These are phyloP conservation scores for Gorsachius magnificus DNA, from an alignment of 2,797 vertebrate genomes.

Conservation along the genomic window DNA sequence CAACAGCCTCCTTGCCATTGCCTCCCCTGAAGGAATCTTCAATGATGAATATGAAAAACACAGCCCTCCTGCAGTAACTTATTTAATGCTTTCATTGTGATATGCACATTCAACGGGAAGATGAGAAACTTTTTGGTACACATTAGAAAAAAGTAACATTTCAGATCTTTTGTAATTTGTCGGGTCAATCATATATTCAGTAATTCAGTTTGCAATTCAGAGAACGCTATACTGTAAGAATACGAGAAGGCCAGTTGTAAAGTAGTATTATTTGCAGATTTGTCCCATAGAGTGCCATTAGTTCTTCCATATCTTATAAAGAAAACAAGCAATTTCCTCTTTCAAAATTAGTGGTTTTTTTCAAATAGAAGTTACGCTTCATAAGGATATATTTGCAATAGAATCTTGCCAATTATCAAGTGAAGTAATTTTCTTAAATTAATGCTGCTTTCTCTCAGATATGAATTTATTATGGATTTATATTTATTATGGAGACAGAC, in stretches of 20 bases:
- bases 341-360: neutral
- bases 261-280: neutral
- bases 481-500: neutral
- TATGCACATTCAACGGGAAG: rapidly evolving
- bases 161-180: neutral
- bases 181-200: neutral
- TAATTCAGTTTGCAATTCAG: neutral
- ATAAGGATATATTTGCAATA: neutral
- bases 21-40: neutral
- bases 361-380: neutral
- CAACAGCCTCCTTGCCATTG: neutral
- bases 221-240: neutral
- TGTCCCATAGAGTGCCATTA: neutral
- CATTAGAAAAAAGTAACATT: neutral
- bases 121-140: neutral
- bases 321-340: neutral
- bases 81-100: neutral
- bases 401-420: neutral
- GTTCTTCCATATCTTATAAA: neutral
- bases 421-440: neutral
- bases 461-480: neutral
- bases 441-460: neutral
- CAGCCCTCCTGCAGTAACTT: neutral
- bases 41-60: rapidly evolving
- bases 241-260: rapidly evolving